Conservation (phyloP, 2,797 vertebrate species). For the Hapalemur alaotrensis region DNA sequence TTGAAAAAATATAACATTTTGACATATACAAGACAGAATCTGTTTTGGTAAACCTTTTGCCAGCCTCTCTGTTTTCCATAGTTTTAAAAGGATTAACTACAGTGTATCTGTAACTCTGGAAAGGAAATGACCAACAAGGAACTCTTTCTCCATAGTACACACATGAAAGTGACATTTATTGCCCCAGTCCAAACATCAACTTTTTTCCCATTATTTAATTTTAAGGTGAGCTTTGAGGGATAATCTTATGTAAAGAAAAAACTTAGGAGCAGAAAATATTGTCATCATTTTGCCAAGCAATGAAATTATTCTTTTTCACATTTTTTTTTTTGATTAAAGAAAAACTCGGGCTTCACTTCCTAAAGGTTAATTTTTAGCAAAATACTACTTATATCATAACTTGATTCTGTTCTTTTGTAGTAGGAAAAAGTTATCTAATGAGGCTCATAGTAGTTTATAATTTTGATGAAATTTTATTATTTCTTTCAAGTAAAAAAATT, state of each 20-base stretch:
- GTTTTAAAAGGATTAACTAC: background rate
- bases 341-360: background rate
- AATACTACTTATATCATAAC: background rate
- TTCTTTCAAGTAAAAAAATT: slow-evolving; percentile 2
- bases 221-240: background rate
- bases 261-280: background rate
- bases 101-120: background rate
- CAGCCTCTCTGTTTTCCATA: background rate
- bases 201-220: slow-evolving; percentile 38
- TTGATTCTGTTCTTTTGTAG: background rate
- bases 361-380: slow-evolving; percentile 25
- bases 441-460: background rate
- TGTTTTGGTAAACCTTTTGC: background rate
- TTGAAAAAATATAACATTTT: slow-evolving; percentile 33
- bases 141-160: background rate
- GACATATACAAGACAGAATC: background rate
- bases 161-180: background rate
- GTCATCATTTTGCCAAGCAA: slow-evolving; percentile 16
- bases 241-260: slow-evolving; percentile 36
- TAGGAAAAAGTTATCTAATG: background rate
- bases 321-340: slow-evolving; percentile 26
- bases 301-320: slow-evolving; percentile 29
- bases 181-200: background rate
- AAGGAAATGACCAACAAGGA: background rate
- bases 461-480: background rate